Conservation (phyloP, 2,797 vertebrate species). For the Acanthopagrus latus region DNA sequence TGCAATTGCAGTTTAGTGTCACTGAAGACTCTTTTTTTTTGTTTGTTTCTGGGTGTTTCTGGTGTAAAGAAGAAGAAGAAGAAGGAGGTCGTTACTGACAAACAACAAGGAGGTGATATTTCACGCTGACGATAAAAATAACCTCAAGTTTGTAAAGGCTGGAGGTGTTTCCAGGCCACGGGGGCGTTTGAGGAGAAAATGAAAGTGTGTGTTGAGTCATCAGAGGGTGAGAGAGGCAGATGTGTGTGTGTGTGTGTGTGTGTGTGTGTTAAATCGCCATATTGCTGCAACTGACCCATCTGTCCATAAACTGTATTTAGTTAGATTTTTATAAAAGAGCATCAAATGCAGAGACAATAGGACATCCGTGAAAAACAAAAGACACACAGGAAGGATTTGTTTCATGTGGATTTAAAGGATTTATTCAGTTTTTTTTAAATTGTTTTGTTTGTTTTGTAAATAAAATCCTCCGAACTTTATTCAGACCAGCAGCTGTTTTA, state of each 20-base stretch:
- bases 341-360: conserved; percentile 16
- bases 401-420: conserved; percentile 35
- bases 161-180: conserved; percentile 50
- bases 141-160: not conserved
- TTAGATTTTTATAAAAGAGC: not conserved
- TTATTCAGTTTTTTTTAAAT: conserved; percentile 15
- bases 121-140: conserved; percentile 34
- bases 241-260: conserved; percentile 11
- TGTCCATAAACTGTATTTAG: conserved; percentile 45
- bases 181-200: conserved; percentile 58
- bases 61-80: not conserved
- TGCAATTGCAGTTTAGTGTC: too few species aligned
- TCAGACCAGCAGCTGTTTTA: conserved; percentile 34
- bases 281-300: conserved; percentile 30
- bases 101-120: not conserved
- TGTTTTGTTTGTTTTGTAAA: not conserved
- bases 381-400: conserved; percentile 35
- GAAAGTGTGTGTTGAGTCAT: conserved; percentile 65
- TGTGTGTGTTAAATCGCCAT: not conserved
- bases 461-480: conserved; percentile 27
- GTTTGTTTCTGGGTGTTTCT: not conserved
- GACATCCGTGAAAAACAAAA: conserved; percentile 26
- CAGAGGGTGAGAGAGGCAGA: not conserved
- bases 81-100: not conserved
- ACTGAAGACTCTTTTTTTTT: not conserved